Conservation (phyloP, 2,797 vertebrate species). For the Phoeniculus purpureus region DNA sequence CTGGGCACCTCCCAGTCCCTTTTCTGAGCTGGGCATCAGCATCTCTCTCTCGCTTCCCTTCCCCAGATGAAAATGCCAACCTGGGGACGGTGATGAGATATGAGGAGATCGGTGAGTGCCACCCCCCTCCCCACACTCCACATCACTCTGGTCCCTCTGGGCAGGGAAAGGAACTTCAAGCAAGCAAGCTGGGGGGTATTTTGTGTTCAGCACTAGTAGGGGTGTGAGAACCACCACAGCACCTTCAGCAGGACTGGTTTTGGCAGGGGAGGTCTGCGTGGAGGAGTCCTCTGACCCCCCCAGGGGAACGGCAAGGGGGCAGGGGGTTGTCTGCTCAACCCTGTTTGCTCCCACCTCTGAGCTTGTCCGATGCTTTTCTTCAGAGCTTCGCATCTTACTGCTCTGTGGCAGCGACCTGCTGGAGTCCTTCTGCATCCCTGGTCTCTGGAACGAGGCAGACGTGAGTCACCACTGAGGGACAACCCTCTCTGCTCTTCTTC, state of each 20-base stretch:
- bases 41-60: conserved; percentile 19
- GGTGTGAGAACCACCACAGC: background rate
- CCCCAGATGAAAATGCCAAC: conserved; percentile 95
- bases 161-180: background rate
- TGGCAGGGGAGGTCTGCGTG: background rate
- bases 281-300: rapidly evolving
- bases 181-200: background rate
- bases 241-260: background rate
- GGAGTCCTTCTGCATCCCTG: conserved; percentile 98
- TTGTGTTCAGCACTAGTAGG: background rate
- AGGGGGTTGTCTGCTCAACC: background rate
- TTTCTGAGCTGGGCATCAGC: background rate
- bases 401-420: conserved; percentile 96
- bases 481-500: background rate
- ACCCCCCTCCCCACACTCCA: no score
- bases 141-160: rapidly evolving
- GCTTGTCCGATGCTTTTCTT: background rate
- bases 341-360: background rate
- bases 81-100: conserved; percentile 93
- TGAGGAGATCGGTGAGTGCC: conserved; percentile 91
- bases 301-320: background rate
- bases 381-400: conserved; percentile 94
- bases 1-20: background rate
- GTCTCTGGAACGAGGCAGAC: conserved; percentile 97
- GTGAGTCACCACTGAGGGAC: conserved; percentile 79